phyloP scores from a whole-genome alignment of 2,888 invertebrate genomes.

The Leucophora obtusa region DNA sequence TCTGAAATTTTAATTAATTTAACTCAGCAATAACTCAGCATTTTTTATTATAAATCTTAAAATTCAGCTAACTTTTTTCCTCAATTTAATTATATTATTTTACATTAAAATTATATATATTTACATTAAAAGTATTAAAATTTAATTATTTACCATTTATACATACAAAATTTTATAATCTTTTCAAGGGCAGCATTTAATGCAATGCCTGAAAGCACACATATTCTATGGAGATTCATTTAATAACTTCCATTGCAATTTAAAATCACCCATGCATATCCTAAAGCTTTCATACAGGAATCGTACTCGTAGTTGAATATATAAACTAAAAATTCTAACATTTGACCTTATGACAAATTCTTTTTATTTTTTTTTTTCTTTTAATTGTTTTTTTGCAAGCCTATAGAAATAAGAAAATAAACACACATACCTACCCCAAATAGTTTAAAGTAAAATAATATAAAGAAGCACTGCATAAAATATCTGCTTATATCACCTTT shows the following conservation, averaged over 20 bases:
- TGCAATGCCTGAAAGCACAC: not conserved
- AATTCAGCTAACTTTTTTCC: not conserved
- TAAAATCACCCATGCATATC: constrained; percentile 44
- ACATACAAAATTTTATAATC: not conserved
- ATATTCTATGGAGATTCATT: constrained; percentile 24
- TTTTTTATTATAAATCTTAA: too few species aligned
- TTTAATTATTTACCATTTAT: not conserved
- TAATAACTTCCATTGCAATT: constrained; percentile 40
- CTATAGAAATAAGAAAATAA: not conserved
- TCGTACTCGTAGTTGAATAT: not conserved
- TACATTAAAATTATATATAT: too few species aligned
- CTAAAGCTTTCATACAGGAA: not conserved
- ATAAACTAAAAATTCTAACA: constrained; percentile 1
- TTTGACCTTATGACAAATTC: constrained; percentile 27
- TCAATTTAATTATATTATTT: constrained; percentile 4
- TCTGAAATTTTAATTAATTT: too few species aligned
- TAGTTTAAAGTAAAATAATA: not conserved
- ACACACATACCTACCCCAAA: not conserved
- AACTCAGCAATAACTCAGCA: too few species aligned
- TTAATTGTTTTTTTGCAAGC: constrained; percentile 18
- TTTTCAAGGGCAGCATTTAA: constrained; percentile 13
- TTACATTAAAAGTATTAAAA: not conserved
- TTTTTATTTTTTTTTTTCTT: constrained; percentile 25
- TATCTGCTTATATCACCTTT: not conserved
- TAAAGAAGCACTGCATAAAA: not conserved